Evolutionary conservation across 1,140 invertebrate species (phyloP).

Genomic region (Maniola jurtina): DNA sequence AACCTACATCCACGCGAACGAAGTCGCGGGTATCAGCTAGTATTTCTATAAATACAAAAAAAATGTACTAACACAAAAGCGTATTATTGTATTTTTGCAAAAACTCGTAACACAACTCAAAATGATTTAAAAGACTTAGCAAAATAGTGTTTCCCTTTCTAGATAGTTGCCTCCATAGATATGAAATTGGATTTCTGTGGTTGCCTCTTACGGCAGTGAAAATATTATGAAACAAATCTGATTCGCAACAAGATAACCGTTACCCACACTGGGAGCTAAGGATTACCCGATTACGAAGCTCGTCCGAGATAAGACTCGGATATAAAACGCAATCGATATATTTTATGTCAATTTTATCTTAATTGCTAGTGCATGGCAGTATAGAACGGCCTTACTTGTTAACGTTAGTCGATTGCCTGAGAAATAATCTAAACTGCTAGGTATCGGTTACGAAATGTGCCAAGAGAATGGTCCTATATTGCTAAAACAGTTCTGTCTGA

Average conservation of each 20-base stretch:
- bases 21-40: too few relatives aligned
- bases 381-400: slow-evolving; percentile 64
- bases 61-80: too few relatives aligned
- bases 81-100: neutral
- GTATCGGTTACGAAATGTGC: neutral
- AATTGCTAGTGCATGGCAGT: slow-evolving; percentile 58
- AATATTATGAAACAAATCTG: slow-evolving; percentile 37
- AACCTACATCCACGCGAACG: too few relatives aligned
- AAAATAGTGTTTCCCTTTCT: neutral
- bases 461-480: too few relatives aligned
- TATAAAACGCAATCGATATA: slow-evolving; percentile 57
- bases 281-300: slow-evolving; percentile 55
- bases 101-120: neutral
- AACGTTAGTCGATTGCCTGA: slow-evolving; percentile 45
- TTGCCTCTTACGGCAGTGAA: slow-evolving; percentile 1
- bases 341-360: slow-evolving; percentile 66
- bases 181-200: too few relatives aligned
- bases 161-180: slow-evolving; percentile 2
- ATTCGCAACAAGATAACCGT: slow-evolving; percentile 44
- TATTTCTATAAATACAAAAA: too few relatives aligned
- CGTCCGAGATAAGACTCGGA: slow-evolving; percentile 47
- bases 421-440: slow-evolving; percentile 20
- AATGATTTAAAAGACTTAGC: neutral
- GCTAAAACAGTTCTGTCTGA: too few relatives aligned
- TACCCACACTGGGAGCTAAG: slow-evolving; percentile 50